A percentile compares a stretch with the other conserved stretches of the same genome.
These are phyloP conservation scores for Eledone cirrhosa DNA, from an alignment of 2,888 invertebrate genomes.

Conservation along the genomic window DNA sequence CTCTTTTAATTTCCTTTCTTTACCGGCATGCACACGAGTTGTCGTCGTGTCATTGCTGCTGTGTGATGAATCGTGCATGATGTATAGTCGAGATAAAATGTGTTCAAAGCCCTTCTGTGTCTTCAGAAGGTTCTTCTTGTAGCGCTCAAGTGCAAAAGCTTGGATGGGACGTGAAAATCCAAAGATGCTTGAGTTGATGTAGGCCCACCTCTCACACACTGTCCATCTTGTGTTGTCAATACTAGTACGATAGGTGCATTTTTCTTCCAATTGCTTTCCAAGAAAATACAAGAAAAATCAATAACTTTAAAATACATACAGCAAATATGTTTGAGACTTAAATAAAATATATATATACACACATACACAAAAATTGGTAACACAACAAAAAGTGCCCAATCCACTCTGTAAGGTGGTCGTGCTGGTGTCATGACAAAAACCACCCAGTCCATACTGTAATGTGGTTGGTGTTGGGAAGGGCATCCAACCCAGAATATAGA, in stretches of 20 bases:
- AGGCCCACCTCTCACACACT: constrained; percentile 82
- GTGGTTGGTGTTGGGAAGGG: too few relatives aligned
- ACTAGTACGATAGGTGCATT: constrained; percentile 82
- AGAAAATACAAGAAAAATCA: not conserved
- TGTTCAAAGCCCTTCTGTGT: constrained; percentile 86
- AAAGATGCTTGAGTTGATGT: constrained; percentile 88
- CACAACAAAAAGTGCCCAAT: too few relatives aligned
- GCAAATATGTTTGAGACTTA: too few relatives aligned
- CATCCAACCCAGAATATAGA: too few relatives aligned
- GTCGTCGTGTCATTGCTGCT: constrained; percentile 9
- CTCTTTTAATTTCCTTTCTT: constrained; percentile 74
- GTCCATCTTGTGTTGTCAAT: constrained; percentile 79
- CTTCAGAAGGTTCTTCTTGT: constrained; percentile 84
- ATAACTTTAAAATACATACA: too few relatives aligned
- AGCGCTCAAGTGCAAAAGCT: constrained; percentile 88
- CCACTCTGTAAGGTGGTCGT: too few relatives aligned
- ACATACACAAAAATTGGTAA: too few relatives aligned
- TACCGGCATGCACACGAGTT: not conserved
- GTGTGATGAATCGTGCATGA: constrained; percentile 36
- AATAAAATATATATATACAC: too few relatives aligned
- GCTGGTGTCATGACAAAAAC: too few relatives aligned
- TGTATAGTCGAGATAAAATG: constrained; percentile 72
- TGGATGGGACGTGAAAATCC: constrained; percentile 89
- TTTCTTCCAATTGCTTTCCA: constrained; percentile 85
- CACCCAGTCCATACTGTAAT: too few relatives aligned